These are phyloP conservation scores for Struthio camelus DNA, from an alignment of 2,113 vertebrate species.

Conservation along the genomic window DNA sequence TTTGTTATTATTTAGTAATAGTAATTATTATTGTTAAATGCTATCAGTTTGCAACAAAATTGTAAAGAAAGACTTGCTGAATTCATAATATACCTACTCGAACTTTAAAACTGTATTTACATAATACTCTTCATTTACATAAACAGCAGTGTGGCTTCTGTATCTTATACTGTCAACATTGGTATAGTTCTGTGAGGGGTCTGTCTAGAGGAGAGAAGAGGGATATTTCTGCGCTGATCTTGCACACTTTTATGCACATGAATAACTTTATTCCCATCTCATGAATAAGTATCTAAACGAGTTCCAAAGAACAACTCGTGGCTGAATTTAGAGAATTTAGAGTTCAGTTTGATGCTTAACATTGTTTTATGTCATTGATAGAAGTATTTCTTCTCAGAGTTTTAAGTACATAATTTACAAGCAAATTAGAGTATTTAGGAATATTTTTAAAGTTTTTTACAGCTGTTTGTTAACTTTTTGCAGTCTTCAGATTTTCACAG, in stretches of 20 bases:
- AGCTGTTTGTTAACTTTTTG: neutral
- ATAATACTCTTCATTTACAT: neutral
- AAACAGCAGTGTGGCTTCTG: neutral
- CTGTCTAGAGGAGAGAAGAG: neutral
- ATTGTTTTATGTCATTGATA: neutral
- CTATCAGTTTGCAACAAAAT: neutral
- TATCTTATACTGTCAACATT: neutral
- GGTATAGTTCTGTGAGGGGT: neutral
- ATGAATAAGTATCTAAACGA: neutral
- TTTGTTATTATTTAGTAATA: neutral
- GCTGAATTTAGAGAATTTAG: neutral
- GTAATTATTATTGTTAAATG: neutral
- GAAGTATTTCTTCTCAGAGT: neutral
- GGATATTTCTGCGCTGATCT: neutral
- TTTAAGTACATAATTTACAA: neutral
- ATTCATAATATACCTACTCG: neutral
- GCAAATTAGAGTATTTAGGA: neutral
- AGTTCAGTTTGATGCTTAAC: neutral
- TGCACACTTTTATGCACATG: neutral
- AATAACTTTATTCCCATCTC: neutral
- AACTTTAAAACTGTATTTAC: neutral
- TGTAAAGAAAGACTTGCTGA: neutral
- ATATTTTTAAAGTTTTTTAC: neutral
- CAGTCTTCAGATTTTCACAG: neutral
- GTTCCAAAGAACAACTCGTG: neutral